phyloP scores from a whole-genome alignment of 2,888 invertebrate species.

The Atethmia centrago region DNA sequence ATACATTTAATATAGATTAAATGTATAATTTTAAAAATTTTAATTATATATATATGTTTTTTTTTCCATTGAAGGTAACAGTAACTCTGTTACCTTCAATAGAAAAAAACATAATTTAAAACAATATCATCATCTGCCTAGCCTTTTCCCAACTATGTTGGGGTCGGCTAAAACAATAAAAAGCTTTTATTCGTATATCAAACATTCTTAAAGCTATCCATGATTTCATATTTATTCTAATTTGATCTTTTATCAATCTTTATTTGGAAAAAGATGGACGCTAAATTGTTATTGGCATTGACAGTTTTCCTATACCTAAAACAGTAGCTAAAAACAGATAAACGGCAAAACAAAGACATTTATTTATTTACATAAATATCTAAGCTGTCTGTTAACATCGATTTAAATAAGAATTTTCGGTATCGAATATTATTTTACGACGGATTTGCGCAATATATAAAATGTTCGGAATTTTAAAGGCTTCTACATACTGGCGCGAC shows the following conservation, averaged over 20 bases:
- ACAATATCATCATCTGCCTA: no score
- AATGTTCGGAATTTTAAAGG: slow-evolving; percentile 12
- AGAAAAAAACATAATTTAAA: not conserved
- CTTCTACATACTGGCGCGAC: no score
- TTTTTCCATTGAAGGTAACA: no score
- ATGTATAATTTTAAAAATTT: no score
- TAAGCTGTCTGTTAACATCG: slow-evolving; percentile 13
- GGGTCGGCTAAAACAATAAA: not conserved
- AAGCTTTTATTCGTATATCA: not conserved
- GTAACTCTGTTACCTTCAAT: not conserved
- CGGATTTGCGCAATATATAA: slow-evolving; percentile 25
- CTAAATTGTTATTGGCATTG: slow-evolving; percentile 19
- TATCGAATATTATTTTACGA: slow-evolving; percentile 24
- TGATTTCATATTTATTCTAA: not conserved
- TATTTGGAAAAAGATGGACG: slow-evolving; percentile 13
- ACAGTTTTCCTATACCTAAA: slow-evolving; percentile 17
- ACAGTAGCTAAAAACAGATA: slow-evolving; percentile 16
- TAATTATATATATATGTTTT: no score
- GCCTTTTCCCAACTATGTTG: no score
- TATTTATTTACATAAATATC: slow-evolving; percentile 23
- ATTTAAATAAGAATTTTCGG: slow-evolving; percentile 38
- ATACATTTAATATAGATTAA: no score
- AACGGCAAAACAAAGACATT: slow-evolving; percentile 32
- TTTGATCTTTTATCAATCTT: not conserved
- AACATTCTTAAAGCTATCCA: not conserved